Base-by-base conservation (phyloP, 2,888 invertebrate genomes). In the Taenaris catops region DNA sequence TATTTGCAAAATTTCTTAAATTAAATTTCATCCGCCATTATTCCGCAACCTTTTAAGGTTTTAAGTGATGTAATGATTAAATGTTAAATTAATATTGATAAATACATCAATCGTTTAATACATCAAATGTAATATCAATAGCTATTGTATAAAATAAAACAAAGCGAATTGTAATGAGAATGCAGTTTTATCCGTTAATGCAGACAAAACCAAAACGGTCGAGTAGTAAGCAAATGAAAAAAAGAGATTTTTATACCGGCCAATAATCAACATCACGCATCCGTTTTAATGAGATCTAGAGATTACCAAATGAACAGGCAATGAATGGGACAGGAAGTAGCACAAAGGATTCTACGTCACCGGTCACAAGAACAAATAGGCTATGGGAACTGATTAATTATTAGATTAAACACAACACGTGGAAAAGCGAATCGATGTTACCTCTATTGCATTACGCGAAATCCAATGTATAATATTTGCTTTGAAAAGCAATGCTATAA, bases 361-460 rank as follows among this genome's bases (percentile, higher is more conserved):
- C 55, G 50, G 46, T 46, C 50, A 53, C 47, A 52, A 53, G 53
- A 56, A 52, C 53, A 51, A 58, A 52, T 46, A 51, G 53, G 58
- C 68, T 73, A 78, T 84, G 81, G 76, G 83, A 84, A 81, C 72
- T 74, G 78, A 79, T 81, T 78, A 80, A 75, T 81, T 80, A 83
- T 83, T 83, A 81, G 79, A 81, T 81, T 79, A 80, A 51, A 60
- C 55, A 58, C 50, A 45, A 52, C 50, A 45, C 44, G 44, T 53
- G 46, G 48, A 51, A 47, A 40, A 38, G 46, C 47, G 46, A 49
- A 55, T 58, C 60, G 49, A 58, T 54, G 56, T 51, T 55, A 54
- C 53, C 56, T 53, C 45, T 50, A 49, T 49, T 45, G 49, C 47
- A 47, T 31, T 34, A 38, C n/a, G n/a, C n/a, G n/a, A n/a, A n/a